A percentile compares a stretch with the other conserved stretches of the same genome.
Evolutionary conservation across 2,888 invertebrate species (phyloP).

Genomic region (Clunio marinus): DNA sequence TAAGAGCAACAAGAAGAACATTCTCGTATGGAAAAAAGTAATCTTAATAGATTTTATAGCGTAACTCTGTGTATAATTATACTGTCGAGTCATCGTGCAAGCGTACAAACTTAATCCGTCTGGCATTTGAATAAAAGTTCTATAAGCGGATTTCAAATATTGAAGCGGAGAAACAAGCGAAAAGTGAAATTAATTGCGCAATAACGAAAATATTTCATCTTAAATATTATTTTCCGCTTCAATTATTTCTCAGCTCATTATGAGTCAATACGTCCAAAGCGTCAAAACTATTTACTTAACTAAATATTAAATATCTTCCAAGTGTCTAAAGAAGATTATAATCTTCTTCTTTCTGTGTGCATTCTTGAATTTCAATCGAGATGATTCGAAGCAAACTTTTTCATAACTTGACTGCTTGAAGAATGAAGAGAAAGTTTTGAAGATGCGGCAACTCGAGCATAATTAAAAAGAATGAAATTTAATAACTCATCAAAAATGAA

Average conservation of each 20-base stretch:
- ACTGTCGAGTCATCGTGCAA: background rate
- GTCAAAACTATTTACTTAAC: background rate
- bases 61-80: background rate
- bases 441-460: background rate
- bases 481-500: background rate
- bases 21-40: background rate
- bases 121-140: background rate
- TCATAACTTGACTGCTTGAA: background rate
- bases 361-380: too few species aligned
- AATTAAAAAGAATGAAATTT: constrained; percentile 5
- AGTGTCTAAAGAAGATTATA: background rate
- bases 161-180: too few species aligned
- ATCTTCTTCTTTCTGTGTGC: too few species aligned
- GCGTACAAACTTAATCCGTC: background rate
- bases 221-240: background rate
- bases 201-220: background rate
- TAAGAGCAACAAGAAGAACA: background rate
- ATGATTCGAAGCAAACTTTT: background rate
- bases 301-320: background rate
- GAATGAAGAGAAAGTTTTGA: background rate
- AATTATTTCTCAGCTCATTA: background rate
- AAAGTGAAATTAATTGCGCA: background rate
- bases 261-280: background rate
- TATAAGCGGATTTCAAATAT: background rate
- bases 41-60: background rate